Evolutionary conservation across 1,140 invertebrate species (phyloP).

Genomic region (Thrips palmi): DNA sequence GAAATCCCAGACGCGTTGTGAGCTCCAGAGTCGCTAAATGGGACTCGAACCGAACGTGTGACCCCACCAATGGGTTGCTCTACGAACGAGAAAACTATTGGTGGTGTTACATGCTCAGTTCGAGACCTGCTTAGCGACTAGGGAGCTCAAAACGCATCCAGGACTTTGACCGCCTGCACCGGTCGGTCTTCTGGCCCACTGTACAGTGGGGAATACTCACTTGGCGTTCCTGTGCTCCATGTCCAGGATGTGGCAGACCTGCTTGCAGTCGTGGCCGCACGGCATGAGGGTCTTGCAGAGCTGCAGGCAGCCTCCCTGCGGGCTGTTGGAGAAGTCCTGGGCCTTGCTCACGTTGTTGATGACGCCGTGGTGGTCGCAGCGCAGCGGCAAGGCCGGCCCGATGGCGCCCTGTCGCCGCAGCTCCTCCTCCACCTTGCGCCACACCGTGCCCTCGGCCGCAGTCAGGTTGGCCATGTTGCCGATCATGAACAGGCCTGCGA

Average conservation of each 20-base stretch:
- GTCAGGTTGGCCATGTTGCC: constrained; percentile 45
- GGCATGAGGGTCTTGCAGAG: constrained; percentile 17
- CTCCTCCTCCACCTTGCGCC: constrained; percentile 2
- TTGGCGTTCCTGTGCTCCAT: constrained; percentile 23
- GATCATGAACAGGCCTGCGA: constrained; percentile 35
- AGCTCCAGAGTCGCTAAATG: too few species aligned
- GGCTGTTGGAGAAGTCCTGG: constrained; percentile 15
- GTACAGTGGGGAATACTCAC: too few species aligned
- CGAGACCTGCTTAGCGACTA: too few species aligned
- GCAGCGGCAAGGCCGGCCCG: constrained; percentile 22
- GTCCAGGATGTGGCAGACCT: constrained; percentile 30
- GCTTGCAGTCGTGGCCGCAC: constrained; percentile 34
- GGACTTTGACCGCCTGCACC: too few species aligned
- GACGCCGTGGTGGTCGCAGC: constrained; percentile 29
- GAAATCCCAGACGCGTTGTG: too few species aligned
- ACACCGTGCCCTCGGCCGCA: too few species aligned
- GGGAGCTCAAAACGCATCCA: too few species aligned
- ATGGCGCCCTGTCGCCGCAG: constrained; percentile 19
- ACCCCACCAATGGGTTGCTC: too few species aligned
- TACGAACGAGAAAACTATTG: too few species aligned
- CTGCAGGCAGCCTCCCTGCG: constrained; percentile 20
- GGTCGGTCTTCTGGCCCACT: too few species aligned
- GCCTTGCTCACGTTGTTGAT: constrained; percentile 17
- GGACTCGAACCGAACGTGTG: too few species aligned
- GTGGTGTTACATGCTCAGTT: too few species aligned